A percentile compares a stretch with the other conserved stretches of the same genome.
These are phyloP conservation scores for Papilio aristodemus DNA, from an alignment of 1,140 invertebrate genomes.

Conservation along the genomic window DNA sequence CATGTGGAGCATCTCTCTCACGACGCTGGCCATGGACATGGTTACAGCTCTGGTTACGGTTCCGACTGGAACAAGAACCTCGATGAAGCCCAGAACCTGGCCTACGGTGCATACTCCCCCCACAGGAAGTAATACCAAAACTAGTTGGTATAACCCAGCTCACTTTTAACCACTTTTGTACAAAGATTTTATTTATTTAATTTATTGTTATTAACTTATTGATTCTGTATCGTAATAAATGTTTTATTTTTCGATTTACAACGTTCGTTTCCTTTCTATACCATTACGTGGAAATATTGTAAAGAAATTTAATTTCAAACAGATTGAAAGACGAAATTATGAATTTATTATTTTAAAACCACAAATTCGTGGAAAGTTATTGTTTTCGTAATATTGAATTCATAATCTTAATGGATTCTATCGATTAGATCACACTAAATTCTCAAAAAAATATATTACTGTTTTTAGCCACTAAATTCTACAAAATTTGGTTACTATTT, in stretches of 20 bases:
- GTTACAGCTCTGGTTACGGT: conserved; percentile 62
- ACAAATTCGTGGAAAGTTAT: not conserved
- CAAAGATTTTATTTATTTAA: conserved; percentile 74
- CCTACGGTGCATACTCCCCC: conserved; percentile 67
- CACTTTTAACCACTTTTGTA: conserved; percentile 59
- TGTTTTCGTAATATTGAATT: not conserved
- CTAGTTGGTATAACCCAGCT: conserved; percentile 24
- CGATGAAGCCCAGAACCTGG: conserved; percentile 70
- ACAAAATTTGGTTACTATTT: not conserved
- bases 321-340: not conserved
- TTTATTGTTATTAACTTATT: conserved; percentile 73
- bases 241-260: conserved; percentile 35
- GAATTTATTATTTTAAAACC: not conserved
- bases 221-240: conserved; percentile 43
- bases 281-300: not conserved
- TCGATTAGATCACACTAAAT: not conserved
- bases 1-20: conserved; percentile 66
- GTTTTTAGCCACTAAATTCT: not conserved
- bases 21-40: conserved; percentile 55
- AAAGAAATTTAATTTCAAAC: not conserved
- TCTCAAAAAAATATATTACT: no score
- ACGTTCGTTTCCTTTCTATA: conserved; percentile 33
- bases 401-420: not conserved
- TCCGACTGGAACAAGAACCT: conserved; percentile 76
- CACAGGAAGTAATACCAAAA: conserved; percentile 55